A percentile compares a stretch with the other conserved stretches of the same genome.
These are phyloP conservation scores for Ceyx erithaca DNA, from an alignment of 2,797 vertebrate genomes.

Conservation along the genomic window DNA sequence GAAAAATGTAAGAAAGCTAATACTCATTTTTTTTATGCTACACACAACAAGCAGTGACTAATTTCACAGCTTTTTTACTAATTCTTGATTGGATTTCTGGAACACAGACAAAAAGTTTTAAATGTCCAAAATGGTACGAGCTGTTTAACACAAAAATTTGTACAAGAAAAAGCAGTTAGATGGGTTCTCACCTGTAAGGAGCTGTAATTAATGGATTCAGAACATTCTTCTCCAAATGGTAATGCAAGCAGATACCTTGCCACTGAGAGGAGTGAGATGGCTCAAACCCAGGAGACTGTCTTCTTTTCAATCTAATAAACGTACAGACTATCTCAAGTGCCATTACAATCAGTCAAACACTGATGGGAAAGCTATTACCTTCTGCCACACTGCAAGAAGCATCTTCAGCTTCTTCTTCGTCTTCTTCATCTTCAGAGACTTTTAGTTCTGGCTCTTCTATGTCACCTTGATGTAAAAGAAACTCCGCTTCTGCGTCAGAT, in stretches of 20 bases:
- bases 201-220: not conserved
- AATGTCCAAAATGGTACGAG: not conserved
- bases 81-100: not conserved
- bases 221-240: not conserved
- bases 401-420: conserved; percentile 32
- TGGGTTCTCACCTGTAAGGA: not conserved
- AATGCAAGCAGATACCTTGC: not conserved
- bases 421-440: conserved; percentile 73
- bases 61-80: not conserved
- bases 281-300: not conserved
- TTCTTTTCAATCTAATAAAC: not conserved
- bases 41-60: not conserved
- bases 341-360: not conserved
- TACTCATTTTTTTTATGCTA: not conserved
- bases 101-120: not conserved
- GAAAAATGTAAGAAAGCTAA: not conserved
- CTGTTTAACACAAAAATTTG: not conserved
- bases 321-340: not conserved
- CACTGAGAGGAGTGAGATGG: not conserved
- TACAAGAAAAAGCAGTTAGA: not conserved
- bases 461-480: conserved; percentile 69
- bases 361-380: conserved; percentile 72
- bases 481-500: conserved; percentile 90
- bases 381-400: not conserved
- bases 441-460: conserved; percentile 69